phyloP scores from a whole-genome alignment of 2,888 invertebrate genomes.

The Siphonodentalium dalli region DNA sequence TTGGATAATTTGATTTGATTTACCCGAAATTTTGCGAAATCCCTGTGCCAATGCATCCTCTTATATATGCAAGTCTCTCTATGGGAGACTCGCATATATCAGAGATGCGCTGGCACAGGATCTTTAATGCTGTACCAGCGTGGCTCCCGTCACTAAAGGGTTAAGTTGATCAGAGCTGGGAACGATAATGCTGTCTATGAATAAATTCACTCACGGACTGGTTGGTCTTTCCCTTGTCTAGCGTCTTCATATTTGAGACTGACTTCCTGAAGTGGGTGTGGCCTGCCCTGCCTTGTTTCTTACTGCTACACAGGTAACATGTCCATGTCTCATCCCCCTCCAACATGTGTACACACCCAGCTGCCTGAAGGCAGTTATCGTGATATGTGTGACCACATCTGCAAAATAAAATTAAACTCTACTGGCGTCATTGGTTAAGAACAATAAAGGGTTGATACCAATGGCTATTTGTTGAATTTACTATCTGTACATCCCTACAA shows the following conservation, averaged over 20 bases:
- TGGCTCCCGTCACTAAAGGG: too few relatives aligned
- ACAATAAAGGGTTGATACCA: background rate
- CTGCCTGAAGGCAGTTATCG: conserved; percentile 51
- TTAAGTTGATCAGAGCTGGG: too few relatives aligned
- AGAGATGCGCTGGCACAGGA: background rate
- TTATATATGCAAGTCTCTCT: too few relatives aligned
- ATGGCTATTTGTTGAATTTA: background rate
- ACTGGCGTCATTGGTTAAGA: background rate
- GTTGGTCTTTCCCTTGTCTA: conserved; percentile 30
- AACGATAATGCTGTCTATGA: too few relatives aligned
- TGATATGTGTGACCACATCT: conserved; percentile 64
- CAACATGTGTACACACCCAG: conserved; percentile 48
- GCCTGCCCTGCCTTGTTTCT: conserved; percentile 45
- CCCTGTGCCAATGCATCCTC: too few relatives aligned
- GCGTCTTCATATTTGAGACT: conserved; percentile 36
- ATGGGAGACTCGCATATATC: too few relatives aligned
- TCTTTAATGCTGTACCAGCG: background rate
- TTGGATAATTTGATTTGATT: too few relatives aligned
- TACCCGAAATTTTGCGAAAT: too few relatives aligned
- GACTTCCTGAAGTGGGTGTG: conserved; percentile 51
- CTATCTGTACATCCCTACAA: too few relatives aligned
- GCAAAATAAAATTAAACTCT: conserved; percentile 5
- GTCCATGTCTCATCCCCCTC: conserved; percentile 57
- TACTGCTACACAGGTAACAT: conserved; percentile 57
- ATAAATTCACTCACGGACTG: too few relatives aligned